A percentile compares a stretch with the other conserved stretches of the same genome.
Conservation (phyloP, 2,888 invertebrate species). For the Gandaritis pyraliata region DNA sequence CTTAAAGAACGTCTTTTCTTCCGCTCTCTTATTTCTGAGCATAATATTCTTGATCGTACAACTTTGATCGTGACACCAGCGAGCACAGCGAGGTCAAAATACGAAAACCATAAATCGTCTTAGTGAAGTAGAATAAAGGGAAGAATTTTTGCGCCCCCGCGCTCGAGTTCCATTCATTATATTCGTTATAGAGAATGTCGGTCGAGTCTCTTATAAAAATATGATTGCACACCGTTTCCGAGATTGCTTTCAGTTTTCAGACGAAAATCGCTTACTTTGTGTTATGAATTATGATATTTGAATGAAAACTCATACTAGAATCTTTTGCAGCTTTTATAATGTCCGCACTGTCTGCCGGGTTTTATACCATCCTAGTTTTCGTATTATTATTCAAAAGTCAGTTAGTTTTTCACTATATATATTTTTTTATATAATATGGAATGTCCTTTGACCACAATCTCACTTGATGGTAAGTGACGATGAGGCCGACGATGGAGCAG, state of each 20-base stretch:
- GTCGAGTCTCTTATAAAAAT: conserved; percentile 36
- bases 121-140: conserved; percentile 60
- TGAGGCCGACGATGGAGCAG: too few relatives aligned
- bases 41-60: conserved; percentile 63
- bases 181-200: conserved; percentile 53
- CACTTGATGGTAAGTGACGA: too few relatives aligned
- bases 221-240: conserved; percentile 35
- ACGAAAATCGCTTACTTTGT: conserved; percentile 14
- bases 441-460: too few relatives aligned
- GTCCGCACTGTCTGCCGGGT: neutral
- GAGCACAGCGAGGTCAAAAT: conserved; percentile 68
- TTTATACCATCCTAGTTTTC: conserved; percentile 11
- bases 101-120: conserved; percentile 74
- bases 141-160: conserved; percentile 60
- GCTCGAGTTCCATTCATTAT: conserved; percentile 67
- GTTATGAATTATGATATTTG: conserved; percentile 13
- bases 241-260: conserved; percentile 36
- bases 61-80: conserved; percentile 65
- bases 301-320: conserved; percentile 4
- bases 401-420: conserved; percentile 3
- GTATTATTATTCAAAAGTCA: neutral
- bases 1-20: conserved; percentile 54
- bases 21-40: conserved; percentile 51
- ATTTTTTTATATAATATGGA: too few relatives aligned
- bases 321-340: conserved; percentile 2